Evolutionary conservation across 2,797 vertebrate genomes (phyloP).

Genomic region (Aselliscus stoliczkanus): DNA sequence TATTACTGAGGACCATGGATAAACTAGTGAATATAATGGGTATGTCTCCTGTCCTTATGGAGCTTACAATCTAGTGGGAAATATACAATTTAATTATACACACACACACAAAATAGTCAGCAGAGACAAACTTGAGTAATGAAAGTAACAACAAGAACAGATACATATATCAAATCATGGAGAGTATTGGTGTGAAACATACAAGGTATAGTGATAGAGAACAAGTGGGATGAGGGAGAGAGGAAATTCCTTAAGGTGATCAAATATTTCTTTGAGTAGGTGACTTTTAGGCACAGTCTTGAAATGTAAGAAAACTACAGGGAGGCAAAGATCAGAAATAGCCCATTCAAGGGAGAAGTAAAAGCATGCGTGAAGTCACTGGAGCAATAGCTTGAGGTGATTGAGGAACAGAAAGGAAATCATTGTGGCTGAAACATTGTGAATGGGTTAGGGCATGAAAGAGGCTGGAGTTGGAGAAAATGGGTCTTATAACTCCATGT

Average conservation of each 20-base stretch:
- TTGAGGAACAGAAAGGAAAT: constrained; percentile 25
- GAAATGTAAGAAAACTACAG: neutral
- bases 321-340: neutral
- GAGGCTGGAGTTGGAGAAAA: neutral
- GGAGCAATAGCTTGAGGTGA: neutral
- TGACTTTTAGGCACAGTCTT: constrained; percentile 3
- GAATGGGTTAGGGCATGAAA: neutral
- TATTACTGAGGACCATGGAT: neutral
- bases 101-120: neutral
- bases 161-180: neutral
- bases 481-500: neutral
- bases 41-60: neutral
- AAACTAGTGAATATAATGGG: constrained; percentile 1
- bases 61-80: neutral
- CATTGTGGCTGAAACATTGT: neutral
- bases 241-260: constrained; percentile 5
- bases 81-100: neutral
- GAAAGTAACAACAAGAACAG: neutral
- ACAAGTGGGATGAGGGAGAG: neutral
- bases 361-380: neutral
- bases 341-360: neutral
- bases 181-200: neutral
- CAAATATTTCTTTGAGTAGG: neutral
- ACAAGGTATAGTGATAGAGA: neutral
- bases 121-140: neutral